These are phyloP conservation scores for Merluccius polli DNA, from an alignment of 2,797 vertebrate genomes.

Conservation along the genomic window DNA sequence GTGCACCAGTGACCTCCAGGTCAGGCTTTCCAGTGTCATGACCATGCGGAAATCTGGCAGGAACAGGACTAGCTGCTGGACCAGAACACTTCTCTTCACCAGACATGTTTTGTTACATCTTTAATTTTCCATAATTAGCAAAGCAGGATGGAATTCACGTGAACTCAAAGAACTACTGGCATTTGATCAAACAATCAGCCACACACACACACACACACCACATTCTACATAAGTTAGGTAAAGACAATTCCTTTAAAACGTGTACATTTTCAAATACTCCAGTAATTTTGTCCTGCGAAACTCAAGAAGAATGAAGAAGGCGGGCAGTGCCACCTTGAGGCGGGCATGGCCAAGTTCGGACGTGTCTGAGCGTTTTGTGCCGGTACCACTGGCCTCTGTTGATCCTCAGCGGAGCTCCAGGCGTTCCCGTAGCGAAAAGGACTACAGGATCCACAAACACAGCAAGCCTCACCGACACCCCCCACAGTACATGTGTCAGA, in stretches of 20 bases:
- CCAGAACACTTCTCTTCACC: slow-evolving; percentile 1
- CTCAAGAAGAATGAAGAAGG: slow-evolving; percentile 82
- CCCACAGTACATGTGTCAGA: slow-evolving; percentile 81
- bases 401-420: slow-evolving; percentile 23
- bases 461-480: slow-evolving; percentile 76
- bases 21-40: slow-evolving; percentile 13
- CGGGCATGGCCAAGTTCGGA: slow-evolving; percentile 90
- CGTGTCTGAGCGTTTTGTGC: slow-evolving; percentile 77
- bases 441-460: slow-evolving; percentile 82
- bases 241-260: not conserved
- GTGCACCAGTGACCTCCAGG: slow-evolving; percentile 1
- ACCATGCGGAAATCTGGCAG: slow-evolving; percentile 18
- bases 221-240: not conserved
- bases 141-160: slow-evolving; percentile 42
- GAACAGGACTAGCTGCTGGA: not conserved
- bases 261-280: not conserved
- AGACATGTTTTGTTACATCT: slow-evolving; percentile 24
- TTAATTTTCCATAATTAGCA: slow-evolving; percentile 1
- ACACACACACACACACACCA: not conserved
- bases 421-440: slow-evolving; percentile 89
- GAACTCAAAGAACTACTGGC: slow-evolving; percentile 7
- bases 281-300: not conserved
- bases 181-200: slow-evolving; percentile 11
- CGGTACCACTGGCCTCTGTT: not conserved
- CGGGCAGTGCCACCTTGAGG: slow-evolving; percentile 83